Evolutionary conservation across 2,797 vertebrate species (phyloP).

Genomic region (Hozukius guyotensis): DNA sequence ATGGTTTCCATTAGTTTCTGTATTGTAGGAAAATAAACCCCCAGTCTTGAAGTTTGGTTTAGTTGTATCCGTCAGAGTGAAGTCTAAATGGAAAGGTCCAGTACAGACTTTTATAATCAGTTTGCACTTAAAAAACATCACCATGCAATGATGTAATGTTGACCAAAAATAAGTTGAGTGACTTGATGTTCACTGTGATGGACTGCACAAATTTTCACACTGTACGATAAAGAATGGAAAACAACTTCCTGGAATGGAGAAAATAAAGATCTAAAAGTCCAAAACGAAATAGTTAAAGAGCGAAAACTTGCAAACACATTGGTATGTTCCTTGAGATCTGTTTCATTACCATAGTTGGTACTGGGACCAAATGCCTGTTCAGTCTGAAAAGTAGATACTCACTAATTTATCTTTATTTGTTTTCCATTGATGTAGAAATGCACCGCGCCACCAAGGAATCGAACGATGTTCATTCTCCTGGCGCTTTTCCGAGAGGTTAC

Average conservation of each 20-base stretch:
- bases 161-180: not conserved
- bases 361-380: not conserved
- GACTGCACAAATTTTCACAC: not conserved
- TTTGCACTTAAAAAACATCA: not conserved
- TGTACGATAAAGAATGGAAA: not conserved
- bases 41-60: not conserved
- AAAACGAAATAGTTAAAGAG: not conserved
- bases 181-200: not conserved
- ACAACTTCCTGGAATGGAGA: not conserved
- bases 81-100: not conserved
- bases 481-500: conserved; percentile 88
- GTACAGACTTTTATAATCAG: not conserved
- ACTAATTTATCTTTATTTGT: not conserved
- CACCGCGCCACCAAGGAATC: conserved; percentile 13
- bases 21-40: not conserved
- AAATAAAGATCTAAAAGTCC: not conserved
- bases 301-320: not conserved
- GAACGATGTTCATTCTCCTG: conserved; percentile 77
- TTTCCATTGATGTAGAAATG: conserved; percentile 20
- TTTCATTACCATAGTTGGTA: not conserved
- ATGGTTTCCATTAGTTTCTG: not conserved
- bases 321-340: not conserved
- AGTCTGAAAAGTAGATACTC: not conserved
- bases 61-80: not conserved
- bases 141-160: not conserved